Percentiles rank a stretch among this genome's conserved stretches.
phyloP scores from a whole-genome alignment of 2,797 vertebrate species.

The Anniella stebbinsi region DNA sequence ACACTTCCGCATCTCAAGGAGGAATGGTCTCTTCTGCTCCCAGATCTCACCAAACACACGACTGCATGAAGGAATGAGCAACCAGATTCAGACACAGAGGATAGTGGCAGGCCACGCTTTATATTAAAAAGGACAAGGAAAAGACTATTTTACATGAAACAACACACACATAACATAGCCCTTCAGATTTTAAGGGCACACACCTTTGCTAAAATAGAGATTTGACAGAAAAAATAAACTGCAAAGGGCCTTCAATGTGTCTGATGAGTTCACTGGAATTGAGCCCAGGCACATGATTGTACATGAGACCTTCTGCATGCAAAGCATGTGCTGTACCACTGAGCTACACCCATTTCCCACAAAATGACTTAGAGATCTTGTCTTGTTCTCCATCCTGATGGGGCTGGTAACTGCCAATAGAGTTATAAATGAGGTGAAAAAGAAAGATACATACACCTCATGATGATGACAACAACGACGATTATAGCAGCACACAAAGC shows the following conservation, averaged over 20 bases:
- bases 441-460: not conserved
- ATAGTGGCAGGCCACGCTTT: not conserved
- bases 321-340: not conserved
- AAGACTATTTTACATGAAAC: not conserved
- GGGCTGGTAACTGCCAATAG: not conserved
- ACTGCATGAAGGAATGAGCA: not conserved
- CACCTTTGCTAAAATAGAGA: not conserved
- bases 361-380: not conserved
- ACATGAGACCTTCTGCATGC: not conserved
- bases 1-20: not conserved
- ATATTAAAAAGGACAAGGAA: not conserved
- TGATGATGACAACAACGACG: not conserved
- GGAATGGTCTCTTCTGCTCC: conserved; percentile 4
- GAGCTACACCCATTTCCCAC: not conserved
- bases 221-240: not conserved
- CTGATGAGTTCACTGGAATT: not conserved
- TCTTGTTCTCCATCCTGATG: not conserved
- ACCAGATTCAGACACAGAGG: not conserved
- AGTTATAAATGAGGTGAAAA: not conserved
- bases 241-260: not conserved
- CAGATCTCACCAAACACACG: not conserved
- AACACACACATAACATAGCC: not conserved
- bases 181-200: not conserved
- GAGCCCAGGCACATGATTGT: not conserved
- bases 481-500: not conserved